A percentile compares a stretch with the other conserved stretches of the same genome.
phyloP scores from a whole-genome alignment of 2,888 invertebrate genomes.

The Rhopalosiphum nymphaeae region DNA sequence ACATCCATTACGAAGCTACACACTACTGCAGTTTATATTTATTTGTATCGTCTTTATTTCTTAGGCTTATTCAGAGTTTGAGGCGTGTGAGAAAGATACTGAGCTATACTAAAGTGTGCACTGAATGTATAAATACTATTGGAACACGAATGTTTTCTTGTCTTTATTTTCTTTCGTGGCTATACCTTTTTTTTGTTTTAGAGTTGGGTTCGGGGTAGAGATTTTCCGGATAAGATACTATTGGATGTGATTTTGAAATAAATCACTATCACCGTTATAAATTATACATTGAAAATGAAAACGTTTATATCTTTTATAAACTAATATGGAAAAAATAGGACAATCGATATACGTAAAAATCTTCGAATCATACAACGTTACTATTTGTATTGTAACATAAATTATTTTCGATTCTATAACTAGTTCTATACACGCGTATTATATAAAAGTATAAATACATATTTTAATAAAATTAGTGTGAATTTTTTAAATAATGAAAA shows the following conservation, averaged over 20 bases:
- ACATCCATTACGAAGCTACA: conserved; percentile 48
- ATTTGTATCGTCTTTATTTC: conserved; percentile 65
- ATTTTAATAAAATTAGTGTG: not conserved
- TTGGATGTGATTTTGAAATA: conserved; percentile 34
- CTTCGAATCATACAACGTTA: no score
- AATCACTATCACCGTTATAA: not conserved
- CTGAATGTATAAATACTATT: conserved; percentile 60
- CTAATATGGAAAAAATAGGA: not conserved
- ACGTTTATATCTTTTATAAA: not conserved
- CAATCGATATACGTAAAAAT: not conserved
- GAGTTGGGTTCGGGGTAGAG: not conserved
- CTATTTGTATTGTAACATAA: not conserved
- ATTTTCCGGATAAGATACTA: conserved; percentile 12
- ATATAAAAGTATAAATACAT: not conserved
- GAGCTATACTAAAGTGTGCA: conserved; percentile 19
- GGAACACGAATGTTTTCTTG: conserved; percentile 44
- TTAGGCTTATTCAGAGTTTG: conserved; percentile 49
- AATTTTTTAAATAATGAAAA: not conserved
- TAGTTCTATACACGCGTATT: not conserved
- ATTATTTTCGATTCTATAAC: not conserved
- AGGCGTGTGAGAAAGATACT: conserved; percentile 54
- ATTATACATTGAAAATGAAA: conserved; percentile 1
- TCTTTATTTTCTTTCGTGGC: conserved; percentile 31
- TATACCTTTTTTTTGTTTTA: not conserved
- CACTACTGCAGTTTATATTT: conserved; percentile 63